Conservation (phyloP, 2,113 vertebrate genomes). For the Oxyruncus cristatus region DNA sequence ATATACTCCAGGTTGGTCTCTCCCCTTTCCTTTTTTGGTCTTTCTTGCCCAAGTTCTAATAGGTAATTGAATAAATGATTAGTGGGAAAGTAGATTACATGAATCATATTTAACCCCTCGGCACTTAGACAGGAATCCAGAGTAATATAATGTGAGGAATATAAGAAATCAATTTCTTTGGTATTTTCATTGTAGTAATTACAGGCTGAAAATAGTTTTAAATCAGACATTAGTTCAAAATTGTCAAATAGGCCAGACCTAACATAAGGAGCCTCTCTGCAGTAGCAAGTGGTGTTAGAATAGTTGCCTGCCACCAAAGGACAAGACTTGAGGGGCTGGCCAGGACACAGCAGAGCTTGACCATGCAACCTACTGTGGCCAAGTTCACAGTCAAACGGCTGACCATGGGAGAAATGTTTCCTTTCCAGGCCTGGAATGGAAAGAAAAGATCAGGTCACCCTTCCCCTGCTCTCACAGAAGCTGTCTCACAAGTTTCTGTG, state of each 20-base stretch:
- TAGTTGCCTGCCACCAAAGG: neutral
- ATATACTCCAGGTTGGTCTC: neutral
- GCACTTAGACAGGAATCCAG: slow-evolving; percentile 34
- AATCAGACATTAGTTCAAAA: slow-evolving; percentile 23
- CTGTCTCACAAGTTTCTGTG: neutral
- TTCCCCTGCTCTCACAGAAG: neutral
- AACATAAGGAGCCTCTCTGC: neutral
- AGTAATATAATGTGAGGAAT: slow-evolving; percentile 1
- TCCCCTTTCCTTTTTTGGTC: slow-evolving; percentile 32
- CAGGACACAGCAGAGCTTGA: neutral
- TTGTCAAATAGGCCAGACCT: neutral
- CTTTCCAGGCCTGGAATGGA: neutral
- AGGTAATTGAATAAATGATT: slow-evolving; percentile 65
- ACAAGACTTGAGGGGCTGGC: neutral
- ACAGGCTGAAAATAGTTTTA: slow-evolving; percentile 49
- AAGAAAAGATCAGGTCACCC: neutral
- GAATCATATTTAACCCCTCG: slow-evolving; percentile 54
- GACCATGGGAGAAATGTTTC: neutral
- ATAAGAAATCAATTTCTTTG: slow-evolving; percentile 36
- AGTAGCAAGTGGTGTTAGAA: neutral
- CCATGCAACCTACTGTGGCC: neutral
- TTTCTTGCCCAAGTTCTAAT: slow-evolving; percentile 36
- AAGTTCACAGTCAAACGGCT: neutral
- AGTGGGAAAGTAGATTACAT: slow-evolving; percentile 55
- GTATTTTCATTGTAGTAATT: slow-evolving; percentile 55